Evolutionary conservation across 92 coral and sea anemone species (phyloP).

Genomic region (Paramuricea clavata): DNA sequence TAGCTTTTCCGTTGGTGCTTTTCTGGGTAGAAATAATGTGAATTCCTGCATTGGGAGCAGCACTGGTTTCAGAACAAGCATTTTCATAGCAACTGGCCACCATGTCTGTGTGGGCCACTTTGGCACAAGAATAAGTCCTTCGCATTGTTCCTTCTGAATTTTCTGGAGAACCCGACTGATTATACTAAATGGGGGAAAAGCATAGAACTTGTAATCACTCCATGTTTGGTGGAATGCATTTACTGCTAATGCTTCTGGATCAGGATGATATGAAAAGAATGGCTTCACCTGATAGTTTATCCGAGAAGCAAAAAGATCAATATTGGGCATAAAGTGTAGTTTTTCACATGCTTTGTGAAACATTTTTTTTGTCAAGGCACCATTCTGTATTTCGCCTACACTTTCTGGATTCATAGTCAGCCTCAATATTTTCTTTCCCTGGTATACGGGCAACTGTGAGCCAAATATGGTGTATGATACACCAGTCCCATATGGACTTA

Average conservation of each 20-base stretch:
- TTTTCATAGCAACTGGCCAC: slow-evolving; percentile 64
- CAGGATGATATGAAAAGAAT: slow-evolving; percentile 48
- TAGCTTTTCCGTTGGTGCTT: no score
- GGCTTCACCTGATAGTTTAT: slow-evolving; percentile 59
- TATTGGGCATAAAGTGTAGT: slow-evolving; percentile 40
- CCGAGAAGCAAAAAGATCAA: slow-evolving; percentile 69
- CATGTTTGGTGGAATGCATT: no score
- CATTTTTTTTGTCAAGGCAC: slow-evolving; percentile 31
- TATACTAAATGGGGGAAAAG: no score
- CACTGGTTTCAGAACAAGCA: slow-evolving; percentile 61
- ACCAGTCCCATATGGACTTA: slow-evolving; percentile 46
- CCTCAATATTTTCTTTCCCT: slow-evolving; percentile 1
- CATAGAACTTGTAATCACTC: no score
- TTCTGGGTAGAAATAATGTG: slow-evolving; percentile 43
- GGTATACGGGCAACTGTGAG: slow-evolving; percentile 56
- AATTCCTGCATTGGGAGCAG: slow-evolving; percentile 48
- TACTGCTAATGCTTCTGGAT: no score
- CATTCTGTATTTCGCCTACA: slow-evolving; percentile 24
- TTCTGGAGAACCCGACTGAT: no score
- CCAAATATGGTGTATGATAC: slow-evolving; percentile 35
- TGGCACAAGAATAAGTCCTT: no score
- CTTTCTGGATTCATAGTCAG: no score
- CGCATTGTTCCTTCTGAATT: no score
- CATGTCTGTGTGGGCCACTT: slow-evolving; percentile 70
- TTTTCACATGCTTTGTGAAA: slow-evolving; percentile 44